Percentiles rank a stretch among this genome's conserved stretches.
Evolutionary conservation across 2,888 invertebrate genomes (phyloP).

Genomic region (Trachelus stipa): DNA sequence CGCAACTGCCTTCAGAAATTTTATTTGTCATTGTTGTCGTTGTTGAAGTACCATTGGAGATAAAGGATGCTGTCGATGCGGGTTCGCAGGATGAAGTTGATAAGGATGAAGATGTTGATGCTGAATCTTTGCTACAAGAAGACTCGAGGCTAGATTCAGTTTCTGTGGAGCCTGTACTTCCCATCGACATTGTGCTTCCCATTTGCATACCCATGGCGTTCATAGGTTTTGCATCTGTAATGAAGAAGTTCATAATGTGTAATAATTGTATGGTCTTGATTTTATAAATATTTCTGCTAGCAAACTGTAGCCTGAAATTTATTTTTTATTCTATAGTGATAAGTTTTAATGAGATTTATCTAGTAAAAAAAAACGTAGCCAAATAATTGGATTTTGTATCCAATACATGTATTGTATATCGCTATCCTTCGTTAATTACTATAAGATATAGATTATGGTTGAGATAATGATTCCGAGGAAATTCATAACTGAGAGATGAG

Average conservation of each 20-base stretch:
- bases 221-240: conserved; percentile 58
- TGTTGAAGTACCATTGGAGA: conserved; percentile 45
- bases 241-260: conserved; percentile 1
- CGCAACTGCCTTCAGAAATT: conserved; percentile 24
- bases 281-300: too few species aligned
- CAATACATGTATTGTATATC: too few species aligned
- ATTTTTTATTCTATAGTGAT: too few species aligned
- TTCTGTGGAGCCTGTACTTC: conserved; percentile 63
- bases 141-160: conserved; percentile 63
- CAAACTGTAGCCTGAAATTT: too few species aligned
- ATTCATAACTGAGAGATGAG: too few species aligned
- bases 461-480: too few species aligned
- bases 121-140: conserved; percentile 61
- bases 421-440: too few species aligned
- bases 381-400: too few species aligned
- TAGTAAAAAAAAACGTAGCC: too few species aligned
- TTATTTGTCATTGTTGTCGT: conserved; percentile 29
- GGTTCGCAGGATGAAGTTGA: conserved; percentile 64
- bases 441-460: too few species aligned
- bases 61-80: conserved; percentile 44
- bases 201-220: conserved; percentile 64
- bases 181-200: conserved; percentile 65
- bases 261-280: too few species aligned
- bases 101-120: conserved; percentile 58
- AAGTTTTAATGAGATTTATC: too few species aligned